phyloP scores from a whole-genome alignment of 2,888 invertebrate species.

The Schizotus pectinicornis region DNA sequence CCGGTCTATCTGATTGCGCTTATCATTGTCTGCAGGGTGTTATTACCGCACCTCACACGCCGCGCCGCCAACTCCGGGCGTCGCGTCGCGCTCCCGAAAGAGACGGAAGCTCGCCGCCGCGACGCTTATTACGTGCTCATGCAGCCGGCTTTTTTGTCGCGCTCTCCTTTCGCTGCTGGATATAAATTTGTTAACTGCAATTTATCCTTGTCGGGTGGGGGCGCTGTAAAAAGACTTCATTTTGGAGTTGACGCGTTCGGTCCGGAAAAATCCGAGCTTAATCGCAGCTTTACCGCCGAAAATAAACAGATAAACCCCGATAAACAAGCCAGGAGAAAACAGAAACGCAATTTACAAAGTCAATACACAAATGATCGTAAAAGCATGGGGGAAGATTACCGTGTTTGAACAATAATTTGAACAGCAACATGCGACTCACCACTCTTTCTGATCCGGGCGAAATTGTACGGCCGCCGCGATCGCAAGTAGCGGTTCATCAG shows the following conservation, averaged over 20 bases:
- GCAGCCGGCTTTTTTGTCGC: conserved; percentile 34
- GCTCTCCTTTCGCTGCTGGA: conserved; percentile 29
- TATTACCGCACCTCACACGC: conserved; percentile 45
- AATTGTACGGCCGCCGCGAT: conserved; percentile 15
- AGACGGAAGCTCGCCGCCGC: conserved; percentile 31
- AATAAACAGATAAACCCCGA: conserved; percentile 28
- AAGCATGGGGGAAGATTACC: conserved; percentile 25
- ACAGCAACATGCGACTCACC: conserved; percentile 16
- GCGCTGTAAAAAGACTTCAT: conserved; percentile 37
- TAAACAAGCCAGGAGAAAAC: conserved; percentile 18
- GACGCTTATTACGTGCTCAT: conserved; percentile 39
- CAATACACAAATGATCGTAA: conserved; percentile 25
- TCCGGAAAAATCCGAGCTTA: conserved; percentile 6
- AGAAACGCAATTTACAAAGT: conserved; percentile 29
- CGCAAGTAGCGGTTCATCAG: conserved; percentile 27
- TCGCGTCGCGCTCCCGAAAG: conserved; percentile 31
- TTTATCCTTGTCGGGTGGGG: conserved; percentile 40
- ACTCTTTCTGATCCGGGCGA: conserved; percentile 8
- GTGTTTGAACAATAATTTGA: conserved; percentile 12
- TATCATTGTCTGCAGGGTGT: conserved; percentile 49
- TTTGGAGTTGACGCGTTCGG: conserved; percentile 24
- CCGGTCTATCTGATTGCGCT: conserved; percentile 46
- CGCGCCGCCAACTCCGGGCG: conserved; percentile 26
- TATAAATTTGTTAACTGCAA: conserved; percentile 44
- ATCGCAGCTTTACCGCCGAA: conserved; percentile 8